phyloP scores from a whole-genome alignment of 2,797 vertebrate genomes.

The Schizopygopsis pylzovi region DNA sequence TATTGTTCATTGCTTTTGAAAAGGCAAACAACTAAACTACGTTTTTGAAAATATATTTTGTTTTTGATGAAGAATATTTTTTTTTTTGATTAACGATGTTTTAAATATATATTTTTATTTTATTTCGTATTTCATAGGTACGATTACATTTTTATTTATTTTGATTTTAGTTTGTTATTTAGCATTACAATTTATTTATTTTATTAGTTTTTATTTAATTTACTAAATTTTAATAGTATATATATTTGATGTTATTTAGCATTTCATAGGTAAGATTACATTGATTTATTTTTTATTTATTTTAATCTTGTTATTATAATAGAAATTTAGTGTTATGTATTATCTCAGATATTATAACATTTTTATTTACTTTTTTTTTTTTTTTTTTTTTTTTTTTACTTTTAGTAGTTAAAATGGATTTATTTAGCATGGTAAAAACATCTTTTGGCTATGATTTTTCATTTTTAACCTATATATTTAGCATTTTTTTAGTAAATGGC shows the following conservation, averaged over 20 bases:
- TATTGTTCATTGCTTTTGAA: neutral
- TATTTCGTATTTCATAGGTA: neutral
- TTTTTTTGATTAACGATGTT: neutral
- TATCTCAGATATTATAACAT: neutral
- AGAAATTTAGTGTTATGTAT: neutral
- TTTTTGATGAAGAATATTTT: neutral
- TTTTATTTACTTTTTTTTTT: no score
- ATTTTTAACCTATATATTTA: neutral
- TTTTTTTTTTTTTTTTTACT: neutral
- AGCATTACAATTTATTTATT: neutral
- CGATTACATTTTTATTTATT: neutral
- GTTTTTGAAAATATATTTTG: neutral
- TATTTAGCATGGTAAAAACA: neutral
- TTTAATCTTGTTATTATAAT: neutral
- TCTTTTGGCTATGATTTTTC: neutral
- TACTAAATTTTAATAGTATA: neutral
- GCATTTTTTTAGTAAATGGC: neutral
- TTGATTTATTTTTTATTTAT: no score
- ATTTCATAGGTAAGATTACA: neutral
- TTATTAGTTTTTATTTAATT: no score
- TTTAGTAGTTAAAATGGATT: neutral
- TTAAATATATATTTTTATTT: neutral
- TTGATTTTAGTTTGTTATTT: neutral
- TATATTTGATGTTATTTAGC: no score
- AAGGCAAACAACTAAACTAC: neutral